Conservation (phyloP, 2,797 vertebrate species). For the Erethizon dorsatum region DNA sequence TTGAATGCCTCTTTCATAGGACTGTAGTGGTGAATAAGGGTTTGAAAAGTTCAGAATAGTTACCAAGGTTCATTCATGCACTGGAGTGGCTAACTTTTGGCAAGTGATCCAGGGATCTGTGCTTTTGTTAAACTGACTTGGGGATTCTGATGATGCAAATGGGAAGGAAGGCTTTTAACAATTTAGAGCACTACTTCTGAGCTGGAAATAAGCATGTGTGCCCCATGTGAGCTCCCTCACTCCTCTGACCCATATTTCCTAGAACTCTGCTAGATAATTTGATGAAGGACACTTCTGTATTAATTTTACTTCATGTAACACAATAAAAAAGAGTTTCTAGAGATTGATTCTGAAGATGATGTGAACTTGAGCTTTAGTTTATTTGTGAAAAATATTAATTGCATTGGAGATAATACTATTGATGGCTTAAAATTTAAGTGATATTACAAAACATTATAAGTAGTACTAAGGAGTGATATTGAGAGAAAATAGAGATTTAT, state of each 20-base stretch:
- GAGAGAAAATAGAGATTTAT: conserved; percentile 24
- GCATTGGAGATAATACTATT: neutral
- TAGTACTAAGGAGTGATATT: conserved; percentile 24
- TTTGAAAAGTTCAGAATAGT: neutral
- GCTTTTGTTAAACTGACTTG: neutral
- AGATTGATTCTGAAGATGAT: neutral
- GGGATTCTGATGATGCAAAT: neutral
- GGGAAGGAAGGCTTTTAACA: neutral
- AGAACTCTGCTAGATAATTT: neutral
- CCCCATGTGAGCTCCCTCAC: neutral
- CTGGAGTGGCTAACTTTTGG: neutral
- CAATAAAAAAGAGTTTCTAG: neutral
- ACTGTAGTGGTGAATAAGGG: neutral
- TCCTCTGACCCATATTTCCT: neutral
- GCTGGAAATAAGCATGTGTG: neutral
- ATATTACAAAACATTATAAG: neutral
- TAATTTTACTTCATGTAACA: neutral
- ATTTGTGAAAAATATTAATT: conserved; percentile 27
- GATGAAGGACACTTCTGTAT: neutral
- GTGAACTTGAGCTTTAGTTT: neutral
- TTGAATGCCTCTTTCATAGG: neutral
- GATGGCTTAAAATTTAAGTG: conserved; percentile 46
- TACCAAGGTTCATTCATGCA: neutral
- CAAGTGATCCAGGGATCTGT: neutral
- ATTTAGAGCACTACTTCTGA: neutral